Conservation (phyloP, 30 jellyfish, hydroid and myxozoan genomes). For the Cassiopea andromeda region DNA sequence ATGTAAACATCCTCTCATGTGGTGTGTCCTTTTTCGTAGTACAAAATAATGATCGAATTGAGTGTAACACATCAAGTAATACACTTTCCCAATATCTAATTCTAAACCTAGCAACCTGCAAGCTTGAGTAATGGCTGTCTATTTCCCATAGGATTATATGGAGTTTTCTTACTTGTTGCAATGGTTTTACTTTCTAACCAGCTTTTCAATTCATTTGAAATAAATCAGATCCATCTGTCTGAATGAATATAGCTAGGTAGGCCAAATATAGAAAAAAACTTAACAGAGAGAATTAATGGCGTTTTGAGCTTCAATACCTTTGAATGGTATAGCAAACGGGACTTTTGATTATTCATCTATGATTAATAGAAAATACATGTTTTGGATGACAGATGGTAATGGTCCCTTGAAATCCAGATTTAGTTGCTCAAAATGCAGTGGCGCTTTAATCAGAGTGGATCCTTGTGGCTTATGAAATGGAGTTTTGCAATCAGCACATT, state of each 20-base stretch:
- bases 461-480: constrained; percentile 2
- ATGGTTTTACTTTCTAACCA: constrained; percentile 25
- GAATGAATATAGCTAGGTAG: constrained; percentile 73
- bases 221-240: constrained; percentile 76
- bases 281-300: constrained; percentile 44
- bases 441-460: constrained; percentile 23
- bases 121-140: constrained; percentile 56
- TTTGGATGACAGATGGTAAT: constrained; percentile 42
- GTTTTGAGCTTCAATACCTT: constrained; percentile 55
- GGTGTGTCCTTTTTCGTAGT: constrained; percentile 73
- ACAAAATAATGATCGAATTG: constrained; percentile 64
- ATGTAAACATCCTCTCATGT: constrained; percentile 67
- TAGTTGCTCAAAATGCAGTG: constrained; percentile 42
- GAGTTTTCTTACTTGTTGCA: constrained; percentile 74
- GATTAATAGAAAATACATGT: constrained; percentile 59
- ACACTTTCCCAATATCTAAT: constrained; percentile 48
- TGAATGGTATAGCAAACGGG: constrained; percentile 71
- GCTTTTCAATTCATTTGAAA: constrained; percentile 35
- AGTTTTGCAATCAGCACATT: constrained; percentile 53
- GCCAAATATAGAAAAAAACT: constrained; percentile 69
- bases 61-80: constrained; percentile 78
- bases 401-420: constrained; percentile 71
- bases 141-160: constrained; percentile 45
- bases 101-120: constrained; percentile 34
- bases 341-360: constrained; percentile 79